Evolutionary conservation across 2,888 invertebrate genomes (phyloP), one percentile per base, ranked within the genome.

Genomic region (Tetrapedia diversipes): DNA sequence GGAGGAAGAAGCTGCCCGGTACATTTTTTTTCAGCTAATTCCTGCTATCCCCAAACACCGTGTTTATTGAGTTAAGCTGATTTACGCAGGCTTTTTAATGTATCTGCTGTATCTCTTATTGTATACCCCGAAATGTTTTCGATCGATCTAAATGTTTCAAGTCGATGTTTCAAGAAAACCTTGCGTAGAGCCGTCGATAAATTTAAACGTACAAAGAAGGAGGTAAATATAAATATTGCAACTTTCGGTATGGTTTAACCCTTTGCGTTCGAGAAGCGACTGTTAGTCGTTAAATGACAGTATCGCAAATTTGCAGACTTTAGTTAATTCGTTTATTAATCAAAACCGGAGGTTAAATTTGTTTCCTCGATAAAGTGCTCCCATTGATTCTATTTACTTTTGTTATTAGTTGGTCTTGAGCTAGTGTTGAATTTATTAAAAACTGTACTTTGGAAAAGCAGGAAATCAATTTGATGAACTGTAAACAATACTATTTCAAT

Each of bases 61-160:
- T 39, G 69, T 69, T 59, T 75, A 56, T 68, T 63, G 32, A 51
- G 43, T 19, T 51, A 64, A 41, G 1, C 27, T 70, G 70, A 73
- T 73, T 73, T 73, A 69, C 43, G 41, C 19, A 24, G 29, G 27
- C 54, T 54, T 69, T 73, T 69, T 61, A 47, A 73, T 47, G 70
- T 47, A 27, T 73, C 72, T 73, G 72, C 34, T 69, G 41, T 69
- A 73, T 73, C 69, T 56, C 47, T 34, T 49, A 41, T 63, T 77
- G 43, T 45, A 4, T 60, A 54, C 22, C 11, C 11, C 2, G 19
- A 29, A 19, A 51, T 60, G 45, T 60, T 54, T 54, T 51, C 51
- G 32, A 67, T 51, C 59, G 43, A 57, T 47, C 51, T 22, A 24
- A 6, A 29, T 37, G 32, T 43, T 43, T 61, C 32, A 27, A 39